Evolutionary conservation across 2,797 vertebrate genomes (phyloP).

Genomic region (Rachycentron canadum): DNA sequence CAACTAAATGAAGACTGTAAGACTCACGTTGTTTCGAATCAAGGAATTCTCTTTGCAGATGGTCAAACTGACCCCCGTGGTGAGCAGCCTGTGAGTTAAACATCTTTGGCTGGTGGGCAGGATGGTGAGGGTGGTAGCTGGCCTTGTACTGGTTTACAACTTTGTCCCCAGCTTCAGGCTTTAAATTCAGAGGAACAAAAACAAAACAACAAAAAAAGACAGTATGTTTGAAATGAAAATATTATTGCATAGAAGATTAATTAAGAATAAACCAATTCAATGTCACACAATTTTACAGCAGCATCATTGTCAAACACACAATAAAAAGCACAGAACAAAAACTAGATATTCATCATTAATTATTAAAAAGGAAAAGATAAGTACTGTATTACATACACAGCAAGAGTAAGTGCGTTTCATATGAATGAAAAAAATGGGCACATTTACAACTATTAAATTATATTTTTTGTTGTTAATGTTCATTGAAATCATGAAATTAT

Average conservation of each 20-base stretch:
- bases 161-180: conserved; percentile 69
- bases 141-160: conserved; percentile 84
- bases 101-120: conserved; percentile 80
- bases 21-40: conserved; percentile 88
- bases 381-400: background rate
- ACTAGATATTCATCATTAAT: too few relatives aligned
- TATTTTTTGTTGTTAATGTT: too few relatives aligned
- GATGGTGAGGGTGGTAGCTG: conserved; percentile 88
- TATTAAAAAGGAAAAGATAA: too few relatives aligned
- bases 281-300: too few relatives aligned
- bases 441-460: background rate
- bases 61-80: conserved; percentile 86
- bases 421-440: background rate
- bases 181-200: conserved; percentile 72
- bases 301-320: background rate
- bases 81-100: conserved; percentile 78
- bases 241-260: background rate
- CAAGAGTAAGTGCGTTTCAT: background rate
- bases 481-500: background rate
- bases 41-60: conserved; percentile 91
- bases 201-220: conserved; percentile 20
- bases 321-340: background rate
- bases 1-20: background rate
- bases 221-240: conserved; percentile 3
- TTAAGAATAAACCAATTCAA: conserved; percentile 1